Conservation (phyloP, 2,888 invertebrate genomes). For the Lasioglossum lativentre region DNA sequence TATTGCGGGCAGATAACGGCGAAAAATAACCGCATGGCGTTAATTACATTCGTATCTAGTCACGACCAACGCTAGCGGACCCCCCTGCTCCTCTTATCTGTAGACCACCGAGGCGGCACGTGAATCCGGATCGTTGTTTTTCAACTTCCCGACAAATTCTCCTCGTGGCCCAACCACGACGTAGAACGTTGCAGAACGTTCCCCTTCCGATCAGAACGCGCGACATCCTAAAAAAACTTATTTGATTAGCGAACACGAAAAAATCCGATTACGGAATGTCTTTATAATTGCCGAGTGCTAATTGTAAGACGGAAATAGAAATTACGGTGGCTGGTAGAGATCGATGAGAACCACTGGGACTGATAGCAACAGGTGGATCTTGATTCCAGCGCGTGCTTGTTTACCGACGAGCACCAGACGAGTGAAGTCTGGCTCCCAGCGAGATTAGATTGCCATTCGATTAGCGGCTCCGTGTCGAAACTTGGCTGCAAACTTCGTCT, state of each 20-base stretch:
- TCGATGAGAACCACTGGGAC: slow-evolving; percentile 44
- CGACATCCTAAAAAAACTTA: background rate
- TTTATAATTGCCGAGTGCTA: background rate
- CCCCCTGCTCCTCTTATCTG: slow-evolving; percentile 66
- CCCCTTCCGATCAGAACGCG: background rate
- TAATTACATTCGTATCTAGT: slow-evolving; percentile 50
- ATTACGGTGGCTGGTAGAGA: background rate
- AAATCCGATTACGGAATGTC: background rate
- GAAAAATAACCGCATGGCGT: background rate
- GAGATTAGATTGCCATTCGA: slow-evolving; percentile 68
- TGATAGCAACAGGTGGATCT: slow-evolving; percentile 68
- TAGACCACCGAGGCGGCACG: slow-evolving; percentile 35
- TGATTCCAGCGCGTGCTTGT: slow-evolving; percentile 52
- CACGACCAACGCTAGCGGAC: slow-evolving; percentile 35
- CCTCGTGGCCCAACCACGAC: background rate
- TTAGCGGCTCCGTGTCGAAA: slow-evolving; percentile 47
- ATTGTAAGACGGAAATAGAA: background rate
- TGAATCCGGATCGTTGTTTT: slow-evolving; percentile 18
- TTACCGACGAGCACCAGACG: slow-evolving; percentile 53
- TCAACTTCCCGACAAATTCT: background rate
- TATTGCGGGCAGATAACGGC: slow-evolving; percentile 20
- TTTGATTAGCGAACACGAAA: background rate
- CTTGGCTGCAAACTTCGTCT: slow-evolving; percentile 1
- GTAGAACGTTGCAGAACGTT: background rate
- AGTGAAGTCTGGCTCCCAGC: slow-evolving; percentile 50